These are phyloP conservation scores for Eubucco bourcierii DNA, from an alignment of 2,113 vertebrate genomes.

Conservation along the genomic window DNA sequence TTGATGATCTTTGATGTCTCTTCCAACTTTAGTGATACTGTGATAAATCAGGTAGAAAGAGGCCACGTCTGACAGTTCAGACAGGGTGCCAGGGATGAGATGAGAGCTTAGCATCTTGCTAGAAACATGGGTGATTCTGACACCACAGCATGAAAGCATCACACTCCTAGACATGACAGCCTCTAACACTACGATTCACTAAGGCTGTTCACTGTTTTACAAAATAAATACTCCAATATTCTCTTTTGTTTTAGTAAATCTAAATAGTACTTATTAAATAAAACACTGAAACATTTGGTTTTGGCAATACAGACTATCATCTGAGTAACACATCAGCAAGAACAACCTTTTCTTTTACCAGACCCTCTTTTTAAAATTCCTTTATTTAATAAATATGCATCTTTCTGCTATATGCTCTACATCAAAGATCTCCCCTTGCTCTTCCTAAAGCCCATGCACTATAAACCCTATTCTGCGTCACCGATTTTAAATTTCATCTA, in stretches of 20 bases:
- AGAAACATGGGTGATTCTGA: neutral
- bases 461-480: constrained; percentile 67
- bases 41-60: neutral
- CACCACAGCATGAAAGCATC: neutral
- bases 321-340: neutral
- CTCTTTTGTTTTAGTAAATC: neutral
- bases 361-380: neutral
- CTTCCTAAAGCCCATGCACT: constrained; percentile 53
- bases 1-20: too few relatives aligned
- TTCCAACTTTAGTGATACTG: too few relatives aligned
- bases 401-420: constrained; percentile 15
- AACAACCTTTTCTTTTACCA: neutral
- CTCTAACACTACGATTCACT: neutral
- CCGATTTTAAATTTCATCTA: constrained; percentile 63
- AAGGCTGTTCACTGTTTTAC: neutral
- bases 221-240: neutral
- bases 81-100: neutral
- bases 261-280: neutral
- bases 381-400: constrained; percentile 62
- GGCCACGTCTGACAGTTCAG: neutral
- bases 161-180: neutral
- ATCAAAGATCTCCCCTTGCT: constrained; percentile 27
- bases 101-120: fast-evolving
- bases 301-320: neutral
- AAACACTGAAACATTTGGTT: neutral